phyloP scores from a whole-genome alignment of 2,113 vertebrate species.

The Bujurquina vittata region DNA sequence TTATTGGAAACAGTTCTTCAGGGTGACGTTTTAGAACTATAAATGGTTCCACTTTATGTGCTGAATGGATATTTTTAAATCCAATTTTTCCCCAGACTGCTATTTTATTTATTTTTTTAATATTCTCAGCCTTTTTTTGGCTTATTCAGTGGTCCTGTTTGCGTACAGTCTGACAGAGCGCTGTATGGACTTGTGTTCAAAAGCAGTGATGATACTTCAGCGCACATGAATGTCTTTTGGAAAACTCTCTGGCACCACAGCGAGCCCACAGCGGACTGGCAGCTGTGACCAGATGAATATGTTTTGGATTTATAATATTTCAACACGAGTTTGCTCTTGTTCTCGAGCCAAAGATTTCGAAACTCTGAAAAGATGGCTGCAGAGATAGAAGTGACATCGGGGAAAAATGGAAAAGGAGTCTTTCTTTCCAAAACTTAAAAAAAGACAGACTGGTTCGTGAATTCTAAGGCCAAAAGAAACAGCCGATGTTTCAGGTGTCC shows the following conservation, averaged over 20 bases:
- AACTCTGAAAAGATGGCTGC: background rate
- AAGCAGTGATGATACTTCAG: slow-evolving; percentile 4
- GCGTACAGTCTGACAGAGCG: background rate
- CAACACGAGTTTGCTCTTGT: background rate
- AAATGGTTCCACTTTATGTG: background rate
- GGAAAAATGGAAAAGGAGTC: fast-evolving
- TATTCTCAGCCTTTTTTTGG: background rate
- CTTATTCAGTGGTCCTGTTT: background rate
- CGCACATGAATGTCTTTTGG: slow-evolving; percentile 8
- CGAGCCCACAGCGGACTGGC: background rate
- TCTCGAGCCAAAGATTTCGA: slow-evolving; percentile 1
- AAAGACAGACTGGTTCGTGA: background rate
- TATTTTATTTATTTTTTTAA: background rate
- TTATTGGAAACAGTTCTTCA: background rate
- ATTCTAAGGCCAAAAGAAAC: slow-evolving; percentile 3
- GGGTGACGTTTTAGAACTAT: background rate
- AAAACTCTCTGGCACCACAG: background rate
- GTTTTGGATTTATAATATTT: slow-evolving; percentile 8
- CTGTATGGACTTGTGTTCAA: background rate
- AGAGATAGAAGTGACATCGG: background rate
- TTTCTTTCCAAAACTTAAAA: too few species aligned
- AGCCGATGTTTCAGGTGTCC: background rate
- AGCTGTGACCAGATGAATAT: slow-evolving; percentile 11
- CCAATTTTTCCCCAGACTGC: background rate
- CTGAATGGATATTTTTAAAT: background rate